phyloP scores from a whole-genome alignment of 2,113 vertebrate species.

The Mesitornis unicolor region DNA sequence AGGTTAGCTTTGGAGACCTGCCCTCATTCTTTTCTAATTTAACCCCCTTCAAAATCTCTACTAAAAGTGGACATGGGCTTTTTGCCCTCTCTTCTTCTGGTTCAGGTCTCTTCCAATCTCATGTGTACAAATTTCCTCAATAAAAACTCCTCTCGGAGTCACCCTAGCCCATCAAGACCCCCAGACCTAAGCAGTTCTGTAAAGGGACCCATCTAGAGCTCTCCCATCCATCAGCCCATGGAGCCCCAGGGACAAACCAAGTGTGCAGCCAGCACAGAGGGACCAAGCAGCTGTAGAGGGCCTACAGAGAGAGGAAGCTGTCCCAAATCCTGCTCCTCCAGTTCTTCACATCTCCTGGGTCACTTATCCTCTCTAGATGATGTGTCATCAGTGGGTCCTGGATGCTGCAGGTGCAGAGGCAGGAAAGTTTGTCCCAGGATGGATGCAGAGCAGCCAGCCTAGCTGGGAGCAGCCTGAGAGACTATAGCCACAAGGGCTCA shows the following conservation, averaged over 20 bases:
- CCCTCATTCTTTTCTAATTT: neutral
- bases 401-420: neutral
- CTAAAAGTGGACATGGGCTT: neutral
- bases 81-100: neutral
- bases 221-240: neutral
- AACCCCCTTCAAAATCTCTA: neutral
- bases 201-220: neutral
- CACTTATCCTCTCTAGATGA: neutral
- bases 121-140: accelerated
- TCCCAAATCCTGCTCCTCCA: neutral
- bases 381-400: too few species aligned
- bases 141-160: neutral
- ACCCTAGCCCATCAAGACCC: neutral
- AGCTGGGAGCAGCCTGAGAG: neutral
- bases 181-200: neutral
- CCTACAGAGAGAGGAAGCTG: accelerated
- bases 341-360: neutral
- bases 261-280: neutral
- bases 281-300: neutral
- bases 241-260: neutral
- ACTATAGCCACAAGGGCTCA: neutral
- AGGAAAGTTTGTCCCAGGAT: neutral
- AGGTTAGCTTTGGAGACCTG: neutral
- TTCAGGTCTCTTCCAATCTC: neutral
- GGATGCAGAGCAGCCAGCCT: neutral